Conservation (phyloP, 2,113 vertebrate species). For the Pseudopipra pipra region DNA sequence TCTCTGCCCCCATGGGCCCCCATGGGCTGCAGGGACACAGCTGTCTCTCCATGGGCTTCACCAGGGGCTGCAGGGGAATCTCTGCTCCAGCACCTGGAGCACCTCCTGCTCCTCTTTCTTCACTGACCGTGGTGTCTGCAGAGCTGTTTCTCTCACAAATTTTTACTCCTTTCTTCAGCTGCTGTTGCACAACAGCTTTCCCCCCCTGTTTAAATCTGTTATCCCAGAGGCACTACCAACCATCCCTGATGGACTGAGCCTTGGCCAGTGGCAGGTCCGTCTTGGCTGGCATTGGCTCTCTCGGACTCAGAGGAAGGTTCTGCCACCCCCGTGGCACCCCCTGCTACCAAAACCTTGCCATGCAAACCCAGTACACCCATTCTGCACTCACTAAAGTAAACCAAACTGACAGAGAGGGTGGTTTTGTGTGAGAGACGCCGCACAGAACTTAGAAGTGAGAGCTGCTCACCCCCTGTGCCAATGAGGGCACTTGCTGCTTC, state of each 20-base stretch:
- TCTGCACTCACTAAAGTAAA: not conserved
- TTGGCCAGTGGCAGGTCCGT: rapidly evolving
- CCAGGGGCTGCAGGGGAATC: rapidly evolving
- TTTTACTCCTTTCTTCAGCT: not conserved
- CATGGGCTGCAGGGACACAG: not conserved
- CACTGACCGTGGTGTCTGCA: not conserved
- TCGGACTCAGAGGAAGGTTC: not conserved
- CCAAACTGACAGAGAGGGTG: not conserved
- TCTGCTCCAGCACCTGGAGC: not conserved
- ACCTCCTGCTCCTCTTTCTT: not conserved
- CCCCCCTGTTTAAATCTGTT: not conserved
- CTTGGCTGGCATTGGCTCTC: not conserved
- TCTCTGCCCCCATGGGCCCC: not conserved
- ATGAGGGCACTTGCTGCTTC: rapidly evolving
- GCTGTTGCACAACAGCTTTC: not conserved
- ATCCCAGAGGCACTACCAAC: rapidly evolving
- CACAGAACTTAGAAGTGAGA: not conserved
- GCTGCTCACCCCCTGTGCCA: not conserved
- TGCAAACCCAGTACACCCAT: not conserved
- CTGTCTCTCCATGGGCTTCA: not conserved
- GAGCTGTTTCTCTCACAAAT: not conserved
- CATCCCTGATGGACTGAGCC: rapidly evolving
- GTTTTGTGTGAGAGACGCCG: not conserved
- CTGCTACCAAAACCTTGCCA: not conserved
- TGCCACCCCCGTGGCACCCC: not conserved